Evolutionary conservation across 2,888 invertebrate species (phyloP).

Genomic region (Drosophila helvetica): DNA sequence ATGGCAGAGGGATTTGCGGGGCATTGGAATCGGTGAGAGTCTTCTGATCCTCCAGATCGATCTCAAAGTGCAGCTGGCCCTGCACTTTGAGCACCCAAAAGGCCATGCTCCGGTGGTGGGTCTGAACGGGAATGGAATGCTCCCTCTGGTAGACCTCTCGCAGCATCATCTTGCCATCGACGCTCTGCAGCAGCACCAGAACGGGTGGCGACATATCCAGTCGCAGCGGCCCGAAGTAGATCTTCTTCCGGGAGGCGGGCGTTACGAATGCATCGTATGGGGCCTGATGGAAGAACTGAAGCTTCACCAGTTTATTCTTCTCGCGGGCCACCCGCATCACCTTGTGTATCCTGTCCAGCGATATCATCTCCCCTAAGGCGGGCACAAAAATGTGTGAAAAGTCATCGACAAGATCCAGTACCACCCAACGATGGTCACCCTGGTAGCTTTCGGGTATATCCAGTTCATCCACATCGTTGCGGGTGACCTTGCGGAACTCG

Average conservation of each 20-base stretch:
- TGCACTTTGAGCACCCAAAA: constrained; percentile 81
- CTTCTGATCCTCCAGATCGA: constrained; percentile 47
- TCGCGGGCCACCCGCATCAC: constrained; percentile 75
- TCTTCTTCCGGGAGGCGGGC: constrained; percentile 75
- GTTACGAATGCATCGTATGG: constrained; percentile 82
- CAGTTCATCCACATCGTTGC: constrained; percentile 73
- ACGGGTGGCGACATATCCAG: constrained; percentile 71
- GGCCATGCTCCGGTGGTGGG: constrained; percentile 73
- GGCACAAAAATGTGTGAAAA: constrained; percentile 84
- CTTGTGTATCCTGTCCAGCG: constrained; percentile 81
- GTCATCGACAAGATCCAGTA: constrained; percentile 81
- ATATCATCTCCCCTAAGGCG: constrained; percentile 81
- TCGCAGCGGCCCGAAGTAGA: constrained; percentile 82
- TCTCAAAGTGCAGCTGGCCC: constrained; percentile 73
- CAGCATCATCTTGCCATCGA: constrained; percentile 82
- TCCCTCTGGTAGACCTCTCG: constrained; percentile 81
- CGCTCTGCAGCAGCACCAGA: constrained; percentile 81
- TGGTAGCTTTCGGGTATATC: constrained; percentile 72
- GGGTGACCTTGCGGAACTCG: constrained; percentile 72
- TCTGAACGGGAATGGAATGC: constrained; percentile 66
- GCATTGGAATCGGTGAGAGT: neutral
- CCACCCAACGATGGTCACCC: constrained; percentile 82
- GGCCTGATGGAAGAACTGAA: constrained; percentile 79
- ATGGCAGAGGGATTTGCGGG: neutral
- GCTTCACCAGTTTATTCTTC: constrained; percentile 78